A percentile compares a stretch with the other conserved stretches of the same genome.
These are phyloP conservation scores for Ophiothrix spiculata DNA, from an alignment of 35 echinoderm and acorn worm species.

Conservation along the genomic window DNA sequence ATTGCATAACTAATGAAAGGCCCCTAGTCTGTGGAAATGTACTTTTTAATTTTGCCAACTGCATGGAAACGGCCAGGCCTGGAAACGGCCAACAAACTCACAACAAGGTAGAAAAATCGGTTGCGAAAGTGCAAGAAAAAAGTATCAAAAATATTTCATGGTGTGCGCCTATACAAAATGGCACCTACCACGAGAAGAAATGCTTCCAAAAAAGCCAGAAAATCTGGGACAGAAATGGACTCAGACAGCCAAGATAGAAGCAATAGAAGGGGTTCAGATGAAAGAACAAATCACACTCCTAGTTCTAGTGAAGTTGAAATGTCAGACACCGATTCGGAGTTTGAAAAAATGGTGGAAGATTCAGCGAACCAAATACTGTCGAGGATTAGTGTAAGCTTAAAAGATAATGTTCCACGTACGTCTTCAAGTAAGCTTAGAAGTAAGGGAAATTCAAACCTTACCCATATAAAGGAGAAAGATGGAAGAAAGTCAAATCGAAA, in stretches of 20 bases:
- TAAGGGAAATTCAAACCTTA: too few species aligned
- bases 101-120: too few species aligned
- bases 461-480: background rate
- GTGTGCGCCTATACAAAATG: too few species aligned
- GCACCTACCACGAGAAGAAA: background rate
- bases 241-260: background rate
- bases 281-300: background rate
- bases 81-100: too few species aligned
- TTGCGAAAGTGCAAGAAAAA: too few species aligned
- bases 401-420: background rate
- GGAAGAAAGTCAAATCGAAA: background rate
- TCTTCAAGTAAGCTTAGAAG: too few species aligned
- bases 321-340: background rate
- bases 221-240: background rate
- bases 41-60: too few species aligned
- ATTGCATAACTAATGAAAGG: too few species aligned
- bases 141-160: too few species aligned
- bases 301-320: background rate
- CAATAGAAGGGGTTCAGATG: background rate
- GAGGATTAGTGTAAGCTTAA: background rate
- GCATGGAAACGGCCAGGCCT: too few species aligned
- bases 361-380: background rate
- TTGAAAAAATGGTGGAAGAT: background rate
- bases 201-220: background rate
- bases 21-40: too few species aligned